phyloP scores from a whole-genome alignment of 2,797 vertebrate genomes.

The Nannoperca australis region DNA sequence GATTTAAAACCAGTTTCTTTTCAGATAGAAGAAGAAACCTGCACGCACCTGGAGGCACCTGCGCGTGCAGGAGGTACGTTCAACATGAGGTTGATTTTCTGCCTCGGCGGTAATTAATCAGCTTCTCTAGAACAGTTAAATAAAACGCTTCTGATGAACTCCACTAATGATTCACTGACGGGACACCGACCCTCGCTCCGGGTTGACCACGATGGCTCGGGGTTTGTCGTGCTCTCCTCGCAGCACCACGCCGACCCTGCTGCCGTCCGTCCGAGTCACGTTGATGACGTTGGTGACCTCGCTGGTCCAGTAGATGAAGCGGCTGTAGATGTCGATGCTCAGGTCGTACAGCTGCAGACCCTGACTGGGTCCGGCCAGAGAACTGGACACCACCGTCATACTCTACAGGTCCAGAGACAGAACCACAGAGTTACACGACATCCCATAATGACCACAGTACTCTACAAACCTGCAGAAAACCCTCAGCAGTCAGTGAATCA shows the following conservation, averaged over 20 bases:
- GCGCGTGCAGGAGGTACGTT: too few species aligned
- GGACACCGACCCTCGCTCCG: constrained; percentile 96
- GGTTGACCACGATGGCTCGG: constrained; percentile 95
- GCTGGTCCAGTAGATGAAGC: constrained; percentile 99
- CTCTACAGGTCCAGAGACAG: constrained; percentile 79
- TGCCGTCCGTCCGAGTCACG: constrained; percentile 92
- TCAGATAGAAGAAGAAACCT: background rate
- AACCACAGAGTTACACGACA: too few species aligned
- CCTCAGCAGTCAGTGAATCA: too few species aligned
- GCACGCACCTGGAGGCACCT: too few species aligned
- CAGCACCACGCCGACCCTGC: constrained; percentile 92
- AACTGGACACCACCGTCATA: constrained; percentile 91
- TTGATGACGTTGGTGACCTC: constrained; percentile 98
- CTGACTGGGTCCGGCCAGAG: constrained; percentile 86
- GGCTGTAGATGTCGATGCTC: constrained; percentile 98
- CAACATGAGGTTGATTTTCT: too few species aligned
- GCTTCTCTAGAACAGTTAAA: too few species aligned
- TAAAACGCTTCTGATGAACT: too few species aligned
- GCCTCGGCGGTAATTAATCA: too few species aligned
- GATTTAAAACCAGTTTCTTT: background rate
- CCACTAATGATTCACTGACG: too few species aligned
- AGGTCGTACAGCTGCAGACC: constrained; percentile 96
- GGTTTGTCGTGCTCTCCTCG: constrained; percentile 93
- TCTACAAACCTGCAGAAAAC: too few species aligned
- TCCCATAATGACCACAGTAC: too few species aligned